These are phyloP conservation scores for Rhopalosiphum nymphaeae DNA, from an alignment of 2,888 invertebrate species.

Conservation along the genomic window DNA sequence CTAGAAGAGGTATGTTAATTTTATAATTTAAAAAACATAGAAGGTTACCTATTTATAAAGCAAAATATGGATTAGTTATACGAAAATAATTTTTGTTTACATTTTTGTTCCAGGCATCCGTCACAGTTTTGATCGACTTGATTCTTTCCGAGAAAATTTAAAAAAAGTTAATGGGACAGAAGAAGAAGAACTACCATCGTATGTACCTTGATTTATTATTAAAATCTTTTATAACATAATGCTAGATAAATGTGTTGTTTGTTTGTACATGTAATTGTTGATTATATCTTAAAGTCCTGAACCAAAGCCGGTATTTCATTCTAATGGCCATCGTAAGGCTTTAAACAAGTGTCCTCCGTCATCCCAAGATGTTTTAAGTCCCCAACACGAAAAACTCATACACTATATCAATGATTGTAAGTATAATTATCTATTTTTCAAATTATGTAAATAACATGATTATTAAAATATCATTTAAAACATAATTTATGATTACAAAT, in stretches of 20 bases:
- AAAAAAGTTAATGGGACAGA: constrained; percentile 56
- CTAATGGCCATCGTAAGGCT: constrained; percentile 76
- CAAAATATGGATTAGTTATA: neutral
- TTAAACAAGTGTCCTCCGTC: constrained; percentile 73
- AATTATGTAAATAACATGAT: neutral
- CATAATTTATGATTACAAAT: neutral
- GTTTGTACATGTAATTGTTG: neutral
- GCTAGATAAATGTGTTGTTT: neutral
- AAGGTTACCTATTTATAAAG: constrained; percentile 58
- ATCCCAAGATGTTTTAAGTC: constrained; percentile 77
- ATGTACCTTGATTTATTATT: constrained; percentile 18
- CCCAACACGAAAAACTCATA: constrained; percentile 89
- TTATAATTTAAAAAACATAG: constrained; percentile 11
- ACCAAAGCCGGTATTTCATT: constrained; percentile 86
- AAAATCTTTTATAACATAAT: neutral
- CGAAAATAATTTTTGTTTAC: neutral
- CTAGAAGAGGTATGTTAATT: constrained; percentile 57
- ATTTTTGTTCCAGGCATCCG: constrained; percentile 44
- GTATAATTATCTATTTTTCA: constrained; percentile 23
- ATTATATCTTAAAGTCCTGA: constrained; percentile 73
- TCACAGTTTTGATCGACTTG: constrained; percentile 56
- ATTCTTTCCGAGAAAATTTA: constrained; percentile 60
- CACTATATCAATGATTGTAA: constrained; percentile 83
- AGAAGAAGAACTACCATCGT: constrained; percentile 57
- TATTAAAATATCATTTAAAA: neutral